Evolutionary conservation across 2,113 vertebrate genomes (phyloP), one percentile per base, ranked within the genome.

Genomic region (Bungarus multicinctus): DNA sequence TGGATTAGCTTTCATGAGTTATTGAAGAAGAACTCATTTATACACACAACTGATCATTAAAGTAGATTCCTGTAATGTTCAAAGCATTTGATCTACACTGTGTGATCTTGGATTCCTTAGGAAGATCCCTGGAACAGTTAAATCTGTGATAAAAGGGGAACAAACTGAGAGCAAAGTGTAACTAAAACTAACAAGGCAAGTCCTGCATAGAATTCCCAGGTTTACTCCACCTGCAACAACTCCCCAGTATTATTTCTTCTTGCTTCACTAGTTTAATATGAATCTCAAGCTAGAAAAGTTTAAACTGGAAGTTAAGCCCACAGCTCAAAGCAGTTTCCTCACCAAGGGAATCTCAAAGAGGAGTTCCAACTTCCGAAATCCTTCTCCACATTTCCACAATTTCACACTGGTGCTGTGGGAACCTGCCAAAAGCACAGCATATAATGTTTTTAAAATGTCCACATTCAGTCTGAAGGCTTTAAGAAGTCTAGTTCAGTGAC

Each of bases 311-410:
- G 85, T 89, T 43, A 50, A 8, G 27, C 34, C 47, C 45, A 58
- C 2, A 34, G 20, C 10, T 85, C 8, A 6, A 10, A 54, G 14
- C 58, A 53, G 57, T 89, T 93, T 94, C 20, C 96, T 96, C 96
- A 99, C 99, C 98, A 99, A 93, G 1, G 99, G 98, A 60, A 99
- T 94, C 25, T 97, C 98, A 89, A 98, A 99, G 7, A 99, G 97
- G 2, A 93, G 98, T 93, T 98, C 96, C 92, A 99, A 96, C n/a
- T 95, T 96, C 85, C 98, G 97, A 96, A 98, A 99, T 91, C 98
- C 97, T 85, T 98, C 98, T 0, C 98, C 97, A 16, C 98, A 99
- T 93, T 98, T 98, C 99, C 99, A 99, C 92, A 99, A 96, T 89
- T 98, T 98, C 95, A 99, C 97, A 0, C 95, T 94, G 1, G 97